These are phyloP conservation scores for Tarsius wallacei DNA, from an alignment of 2,797 vertebrate genomes.

Conservation along the genomic window DNA sequence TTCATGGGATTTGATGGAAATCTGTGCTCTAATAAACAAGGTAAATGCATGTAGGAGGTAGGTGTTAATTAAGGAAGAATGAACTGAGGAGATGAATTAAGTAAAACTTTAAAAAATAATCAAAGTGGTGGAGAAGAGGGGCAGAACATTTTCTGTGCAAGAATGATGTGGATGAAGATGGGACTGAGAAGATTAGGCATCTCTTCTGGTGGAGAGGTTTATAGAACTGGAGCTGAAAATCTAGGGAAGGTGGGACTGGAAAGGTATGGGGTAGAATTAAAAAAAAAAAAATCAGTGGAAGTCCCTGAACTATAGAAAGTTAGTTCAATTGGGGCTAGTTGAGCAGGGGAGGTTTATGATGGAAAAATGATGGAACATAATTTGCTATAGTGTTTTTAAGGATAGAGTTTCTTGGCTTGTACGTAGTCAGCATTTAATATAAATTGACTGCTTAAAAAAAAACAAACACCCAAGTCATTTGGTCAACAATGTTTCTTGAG, in stretches of 20 bases:
- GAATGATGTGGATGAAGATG: not conserved
- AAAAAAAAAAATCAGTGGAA: not conserved
- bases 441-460: not conserved
- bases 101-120: slow-evolving; percentile 4
- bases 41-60: not conserved
- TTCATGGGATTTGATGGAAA: not conserved
- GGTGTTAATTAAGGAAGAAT: not conserved
- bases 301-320: not conserved
- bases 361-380: slow-evolving; percentile 21
- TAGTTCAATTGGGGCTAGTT: not conserved
- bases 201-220: not conserved
- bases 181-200: not conserved
- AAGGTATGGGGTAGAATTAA: not conserved
- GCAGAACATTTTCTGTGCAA: not conserved
- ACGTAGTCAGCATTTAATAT: not conserved
- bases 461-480: not conserved
- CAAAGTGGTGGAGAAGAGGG: not conserved
- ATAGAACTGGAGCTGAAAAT: not conserved
- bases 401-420: not conserved
- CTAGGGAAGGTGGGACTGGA: not conserved
- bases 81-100: not conserved
- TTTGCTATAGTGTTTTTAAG: slow-evolving; percentile 36
- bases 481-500: not conserved
- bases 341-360: not conserved
- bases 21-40: not conserved